Conservation (phyloP, 2,888 invertebrate species). For the Tachina lurida region DNA sequence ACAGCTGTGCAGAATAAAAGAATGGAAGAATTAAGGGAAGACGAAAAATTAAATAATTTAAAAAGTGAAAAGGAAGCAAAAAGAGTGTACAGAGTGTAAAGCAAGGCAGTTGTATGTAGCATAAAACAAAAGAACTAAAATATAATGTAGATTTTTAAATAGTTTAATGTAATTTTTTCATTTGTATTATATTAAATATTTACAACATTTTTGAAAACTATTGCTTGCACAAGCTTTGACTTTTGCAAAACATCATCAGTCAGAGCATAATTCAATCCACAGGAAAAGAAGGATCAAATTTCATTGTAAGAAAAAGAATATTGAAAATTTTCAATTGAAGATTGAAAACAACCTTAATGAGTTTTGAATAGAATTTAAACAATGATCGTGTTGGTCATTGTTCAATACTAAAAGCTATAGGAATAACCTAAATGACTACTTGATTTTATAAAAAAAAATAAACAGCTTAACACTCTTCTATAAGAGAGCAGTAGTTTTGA, state of each 20-base stretch:
- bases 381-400: neutral
- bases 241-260: conserved; percentile 57
- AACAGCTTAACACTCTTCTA: conserved; percentile 71
- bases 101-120: neutral
- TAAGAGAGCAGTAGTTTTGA: conserved; percentile 44
- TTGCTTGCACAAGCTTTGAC: conserved; percentile 55
- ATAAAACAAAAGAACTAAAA: conserved; percentile 35
- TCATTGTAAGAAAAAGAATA: conserved; percentile 8
- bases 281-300: conserved; percentile 16
- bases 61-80: neutral
- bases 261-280: conserved; percentile 46
- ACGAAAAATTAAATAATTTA: neutral
- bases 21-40: neutral
- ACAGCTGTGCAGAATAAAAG: neutral
- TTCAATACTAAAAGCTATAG: conserved; percentile 70
- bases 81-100: neutral
- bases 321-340: conserved; percentile 47
- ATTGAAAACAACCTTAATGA: conserved; percentile 59
- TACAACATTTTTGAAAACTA: conserved; percentile 60
- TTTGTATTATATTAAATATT: conserved; percentile 57
- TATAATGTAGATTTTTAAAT: conserved; percentile 60
- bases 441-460: conserved; percentile 66
- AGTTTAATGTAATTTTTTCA: conserved; percentile 57
- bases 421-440: conserved; percentile 73
- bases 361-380: conserved; percentile 35